Base-by-base conservation (phyloP, 2,888 invertebrate genomes). In the Pinctada fucata region DNA sequence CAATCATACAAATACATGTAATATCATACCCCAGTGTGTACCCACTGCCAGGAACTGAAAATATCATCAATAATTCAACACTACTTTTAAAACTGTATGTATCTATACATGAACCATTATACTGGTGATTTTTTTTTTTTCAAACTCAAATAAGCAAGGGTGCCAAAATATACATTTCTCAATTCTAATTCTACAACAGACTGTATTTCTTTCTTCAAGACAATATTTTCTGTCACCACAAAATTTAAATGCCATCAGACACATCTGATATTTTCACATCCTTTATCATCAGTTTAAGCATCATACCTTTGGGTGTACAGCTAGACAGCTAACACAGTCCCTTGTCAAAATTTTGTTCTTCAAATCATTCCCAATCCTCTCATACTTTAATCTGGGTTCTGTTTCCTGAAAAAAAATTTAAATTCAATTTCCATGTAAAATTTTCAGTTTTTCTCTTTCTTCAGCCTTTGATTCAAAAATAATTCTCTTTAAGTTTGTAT, bases 291-390 rank as follows among this genome's bases (percentile, higher is more conserved):
- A 31, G 31, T 31, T 31, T 31, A 31, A 31, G 31, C 8, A 16
- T 31, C 79, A 76, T 90, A 96, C 96, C 94, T 98, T 98, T 6
- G 97, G 95, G 93, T 98, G 97, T 67, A 98, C 97, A 82, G 97
- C 96, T 89, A 98, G 96, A 91, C 97, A 98, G 91, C 97, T 97
- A 73, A 97, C 97, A 86, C 96, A 96, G 93, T 97, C 96, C 90
- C 96, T 96, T 89, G 95, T 94, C 52, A 99, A 93, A 88, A 98
- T 97, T 88, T 95, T 95, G 88, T 95, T 95, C 90, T 95, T 94
- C 66, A 98, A 93, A 93, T 97, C 97, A 93, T 98, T 97, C 52
- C 94, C 95, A 92, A 99, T 95, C 83, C 98, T 94, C 88, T 96
- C 95, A 93, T 97, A 99, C 93, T 98, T 98, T 75, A 99, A 94